phyloP scores from a whole-genome alignment of 2,113 vertebrate genomes.

The Spilogale gracilis region DNA sequence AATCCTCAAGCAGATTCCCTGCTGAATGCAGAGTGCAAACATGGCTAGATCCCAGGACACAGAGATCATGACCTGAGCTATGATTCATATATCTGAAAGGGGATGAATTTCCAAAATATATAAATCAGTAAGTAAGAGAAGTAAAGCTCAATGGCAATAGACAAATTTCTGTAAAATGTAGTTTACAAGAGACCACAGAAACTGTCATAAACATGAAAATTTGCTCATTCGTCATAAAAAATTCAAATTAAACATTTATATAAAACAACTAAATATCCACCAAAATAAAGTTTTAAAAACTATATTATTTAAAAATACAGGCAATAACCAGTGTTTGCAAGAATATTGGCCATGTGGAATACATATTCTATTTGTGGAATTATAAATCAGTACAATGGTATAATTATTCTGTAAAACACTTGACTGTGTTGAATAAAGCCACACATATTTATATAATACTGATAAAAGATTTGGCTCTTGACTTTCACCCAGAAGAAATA shows the following conservation, averaged over 20 bases:
- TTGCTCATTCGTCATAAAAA: not conserved
- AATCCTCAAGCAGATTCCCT: not conserved
- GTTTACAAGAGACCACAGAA: not conserved
- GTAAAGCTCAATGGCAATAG: not conserved
- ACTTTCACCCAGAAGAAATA: not conserved
- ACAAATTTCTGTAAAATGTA: not conserved
- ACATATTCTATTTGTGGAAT: not conserved
- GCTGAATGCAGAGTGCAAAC: not conserved
- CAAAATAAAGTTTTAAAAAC: not conserved
- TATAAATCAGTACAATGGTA: not conserved
- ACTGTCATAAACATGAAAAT: not conserved
- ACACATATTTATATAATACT: not conserved
- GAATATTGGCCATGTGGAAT: not conserved
- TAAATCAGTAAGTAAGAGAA: not conserved
- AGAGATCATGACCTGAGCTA: not conserved
- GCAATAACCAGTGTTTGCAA: not conserved
- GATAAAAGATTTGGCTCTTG: not conserved
- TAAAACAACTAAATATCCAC: not conserved
- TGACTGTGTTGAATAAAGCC: not conserved
- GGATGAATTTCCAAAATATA: not conserved
- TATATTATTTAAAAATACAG: not conserved
- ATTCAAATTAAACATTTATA: not conserved
- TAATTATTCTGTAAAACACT: not conserved
- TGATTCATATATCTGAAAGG: not conserved
- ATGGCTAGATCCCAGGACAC: not conserved